phyloP scores from a whole-genome alignment of 1,140 invertebrate species.

The Chymomyza costata region DNA sequence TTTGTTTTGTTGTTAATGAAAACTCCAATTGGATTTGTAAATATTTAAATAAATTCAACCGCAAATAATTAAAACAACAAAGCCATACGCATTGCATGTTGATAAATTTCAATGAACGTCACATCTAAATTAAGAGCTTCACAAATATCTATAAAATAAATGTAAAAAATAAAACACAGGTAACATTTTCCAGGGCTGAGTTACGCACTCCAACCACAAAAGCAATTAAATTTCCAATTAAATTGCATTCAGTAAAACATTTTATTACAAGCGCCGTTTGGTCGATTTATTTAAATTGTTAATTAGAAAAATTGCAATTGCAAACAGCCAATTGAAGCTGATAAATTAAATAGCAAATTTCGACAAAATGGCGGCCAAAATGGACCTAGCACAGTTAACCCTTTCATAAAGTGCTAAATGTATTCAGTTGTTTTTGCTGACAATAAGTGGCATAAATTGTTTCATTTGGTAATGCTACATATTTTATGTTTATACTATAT shows the following conservation, averaged over 20 bases:
- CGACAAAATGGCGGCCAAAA: too few species aligned
- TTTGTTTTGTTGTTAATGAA: too few species aligned
- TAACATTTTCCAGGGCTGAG: slow-evolving; percentile 5
- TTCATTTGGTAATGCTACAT: too few species aligned
- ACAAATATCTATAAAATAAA: slow-evolving; percentile 27
- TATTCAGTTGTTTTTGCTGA: too few species aligned
- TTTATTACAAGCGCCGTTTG: slow-evolving; percentile 54
- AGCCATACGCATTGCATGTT: slow-evolving; percentile 37
- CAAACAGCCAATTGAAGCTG: slow-evolving; percentile 52
- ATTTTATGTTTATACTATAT: too few species aligned
- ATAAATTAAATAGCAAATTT: slow-evolving; percentile 32
- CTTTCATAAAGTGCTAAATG: too few species aligned
- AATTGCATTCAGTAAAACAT: slow-evolving; percentile 68
- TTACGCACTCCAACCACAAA: slow-evolving; percentile 52
- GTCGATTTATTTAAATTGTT: slow-evolving; percentile 74
- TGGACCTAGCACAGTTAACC: too few species aligned
- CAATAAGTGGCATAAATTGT: too few species aligned
- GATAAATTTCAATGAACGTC: slow-evolving; percentile 54
- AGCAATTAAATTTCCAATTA: slow-evolving; percentile 75
- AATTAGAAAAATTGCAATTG: slow-evolving; percentile 67
- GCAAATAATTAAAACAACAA: slow-evolving; percentile 75
- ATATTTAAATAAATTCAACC: slow-evolving; percentile 74
- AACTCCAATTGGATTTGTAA: slow-evolving; percentile 71
- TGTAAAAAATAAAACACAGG: slow-evolving; percentile 20
- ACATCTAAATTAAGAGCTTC: slow-evolving; percentile 67